phyloP scores from a whole-genome alignment of 2,888 invertebrate genomes.

The Entomobrya proxima region DNA sequence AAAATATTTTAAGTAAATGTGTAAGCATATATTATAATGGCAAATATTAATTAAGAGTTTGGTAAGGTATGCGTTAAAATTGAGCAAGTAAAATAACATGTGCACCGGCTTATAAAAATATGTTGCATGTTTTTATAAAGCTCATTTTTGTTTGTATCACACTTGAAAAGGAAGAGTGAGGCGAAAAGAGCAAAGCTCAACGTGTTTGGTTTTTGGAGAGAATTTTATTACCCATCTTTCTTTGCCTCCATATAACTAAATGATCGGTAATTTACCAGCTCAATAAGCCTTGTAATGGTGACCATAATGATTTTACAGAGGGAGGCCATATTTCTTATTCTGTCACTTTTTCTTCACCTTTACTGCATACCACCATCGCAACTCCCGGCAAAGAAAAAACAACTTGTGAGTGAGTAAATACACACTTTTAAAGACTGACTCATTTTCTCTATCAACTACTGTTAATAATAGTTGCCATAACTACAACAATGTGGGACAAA shows the following conservation, averaged over 20 bases:
- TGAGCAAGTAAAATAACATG: background rate
- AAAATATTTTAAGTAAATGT: background rate
- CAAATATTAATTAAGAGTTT: constrained; percentile 6
- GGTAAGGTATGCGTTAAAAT: background rate
- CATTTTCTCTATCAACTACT: constrained; percentile 20
- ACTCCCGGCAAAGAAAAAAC: background rate
- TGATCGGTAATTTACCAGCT: constrained; percentile 70
- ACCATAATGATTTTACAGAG: constrained; percentile 74
- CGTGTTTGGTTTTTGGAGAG: background rate
- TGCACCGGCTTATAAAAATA: too few relatives aligned
- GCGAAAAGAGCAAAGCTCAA: background rate
- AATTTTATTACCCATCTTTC: constrained; percentile 58
- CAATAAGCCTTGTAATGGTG: constrained; percentile 71
- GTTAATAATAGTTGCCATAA: constrained; percentile 3
- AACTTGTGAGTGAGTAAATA: constrained; percentile 13
- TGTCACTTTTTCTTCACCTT: constrained; percentile 60
- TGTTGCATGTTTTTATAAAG: too few relatives aligned
- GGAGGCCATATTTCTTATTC: constrained; percentile 68
- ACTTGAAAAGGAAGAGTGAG: background rate
- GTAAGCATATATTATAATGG: background rate
- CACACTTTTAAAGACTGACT: background rate
- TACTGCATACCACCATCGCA: background rate
- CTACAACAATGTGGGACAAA: constrained; percentile 15
- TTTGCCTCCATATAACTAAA: constrained; percentile 57
- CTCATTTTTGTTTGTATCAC: too few relatives aligned